Conservation (phyloP, 1,140 invertebrate species). For the Octopus bimaculoides region DNA sequence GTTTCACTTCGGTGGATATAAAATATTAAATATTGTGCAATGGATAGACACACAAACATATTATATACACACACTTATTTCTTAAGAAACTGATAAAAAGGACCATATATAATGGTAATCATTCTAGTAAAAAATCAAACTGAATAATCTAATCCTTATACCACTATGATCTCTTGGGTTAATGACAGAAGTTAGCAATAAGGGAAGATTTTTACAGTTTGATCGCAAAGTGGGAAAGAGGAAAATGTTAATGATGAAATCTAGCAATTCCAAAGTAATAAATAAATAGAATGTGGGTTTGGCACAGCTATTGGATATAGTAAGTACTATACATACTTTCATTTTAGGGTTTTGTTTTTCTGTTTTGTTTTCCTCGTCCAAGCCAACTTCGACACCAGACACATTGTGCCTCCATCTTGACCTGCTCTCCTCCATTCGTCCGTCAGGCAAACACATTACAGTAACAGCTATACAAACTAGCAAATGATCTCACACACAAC, state of each 20-base stretch:
- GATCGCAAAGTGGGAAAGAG: background rate
- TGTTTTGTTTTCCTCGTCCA: background rate
- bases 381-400: background rate
- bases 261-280: background rate
- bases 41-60: too few relatives aligned
- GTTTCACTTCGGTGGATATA: too few relatives aligned
- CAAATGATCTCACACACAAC: conserved; percentile 15
- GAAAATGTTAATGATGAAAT: background rate
- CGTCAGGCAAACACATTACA: conserved; percentile 10
- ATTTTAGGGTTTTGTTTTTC: background rate
- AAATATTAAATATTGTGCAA: too few relatives aligned
- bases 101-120: too few relatives aligned
- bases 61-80: too few relatives aligned
- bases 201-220: background rate
- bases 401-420: background rate
- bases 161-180: too few relatives aligned
- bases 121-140: too few relatives aligned
- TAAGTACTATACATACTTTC: background rate
- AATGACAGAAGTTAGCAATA: too few relatives aligned
- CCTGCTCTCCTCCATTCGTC: conserved; percentile 3
- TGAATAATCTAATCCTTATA: too few relatives aligned
- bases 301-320: background rate
- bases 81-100: too few relatives aligned
- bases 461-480: conserved; percentile 8
- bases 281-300: background rate